Conservation (phyloP, 2,888 invertebrate genomes). For the Amorpha juglandis region DNA sequence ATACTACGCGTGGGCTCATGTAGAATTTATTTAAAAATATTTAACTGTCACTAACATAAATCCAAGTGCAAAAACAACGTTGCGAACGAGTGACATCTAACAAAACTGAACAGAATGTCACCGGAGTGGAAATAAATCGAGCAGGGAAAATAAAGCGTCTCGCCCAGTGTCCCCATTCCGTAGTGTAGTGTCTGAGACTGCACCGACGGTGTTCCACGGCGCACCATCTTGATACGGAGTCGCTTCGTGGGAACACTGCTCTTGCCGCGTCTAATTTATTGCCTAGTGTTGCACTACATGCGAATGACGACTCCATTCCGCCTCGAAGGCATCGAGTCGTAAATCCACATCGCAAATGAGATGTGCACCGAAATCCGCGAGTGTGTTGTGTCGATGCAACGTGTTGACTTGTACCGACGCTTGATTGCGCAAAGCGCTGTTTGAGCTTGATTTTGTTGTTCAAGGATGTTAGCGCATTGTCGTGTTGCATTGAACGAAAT, state of each 20-base stretch:
- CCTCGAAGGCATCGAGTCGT: constrained; percentile 53
- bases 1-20: background rate
- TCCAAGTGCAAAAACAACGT: constrained; percentile 20
- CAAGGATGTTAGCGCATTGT: constrained; percentile 21
- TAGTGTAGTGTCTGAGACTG: constrained; percentile 15
- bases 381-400: constrained; percentile 34
- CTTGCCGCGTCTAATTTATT: constrained; percentile 76
- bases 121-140: constrained; percentile 69
- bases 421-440: background rate
- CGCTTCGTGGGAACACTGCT: constrained; percentile 77
- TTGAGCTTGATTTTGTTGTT: constrained; percentile 20
- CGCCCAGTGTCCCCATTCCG: constrained; percentile 67
- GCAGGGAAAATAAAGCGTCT: constrained; percentile 76
- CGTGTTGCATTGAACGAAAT: constrained; percentile 22
- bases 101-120: constrained; percentile 77
- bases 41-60: background rate
- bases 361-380: constrained; percentile 49
- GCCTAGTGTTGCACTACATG: constrained; percentile 71
- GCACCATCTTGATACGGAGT: constrained; percentile 79
- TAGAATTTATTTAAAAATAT: constrained; percentile 2
- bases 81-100: constrained; percentile 72
- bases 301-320: constrained; percentile 81
- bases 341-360: constrained; percentile 63
- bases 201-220: constrained; percentile 46
- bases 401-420: constrained; percentile 2